Evolutionary conservation across 2,113 vertebrate species (phyloP), one percentile per base, ranked within the genome.

Genomic region (Murina feae): DNA sequence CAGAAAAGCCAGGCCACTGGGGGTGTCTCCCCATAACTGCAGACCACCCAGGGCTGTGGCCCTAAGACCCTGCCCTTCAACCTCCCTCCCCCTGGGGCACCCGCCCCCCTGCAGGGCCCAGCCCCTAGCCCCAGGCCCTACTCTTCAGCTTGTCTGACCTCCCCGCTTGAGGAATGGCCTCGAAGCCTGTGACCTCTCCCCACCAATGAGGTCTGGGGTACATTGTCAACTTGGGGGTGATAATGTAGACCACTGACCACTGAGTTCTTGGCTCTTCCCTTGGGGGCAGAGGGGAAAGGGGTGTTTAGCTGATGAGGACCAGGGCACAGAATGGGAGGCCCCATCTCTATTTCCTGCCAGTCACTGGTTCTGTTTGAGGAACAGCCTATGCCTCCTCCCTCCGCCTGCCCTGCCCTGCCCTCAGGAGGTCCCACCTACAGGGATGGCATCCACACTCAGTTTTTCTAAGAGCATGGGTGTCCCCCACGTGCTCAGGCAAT

Each of bases 401-500:
- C 44, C 9, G 39, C 12, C n/a, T 66, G 42, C 69, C 12, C n/a
- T 66, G 42, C 35, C 25, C 44, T 18, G 42, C 55, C 42, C 68
- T 65, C 6, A 11, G 35, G 28, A 23, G 9, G 35, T n/a, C 69
- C 44, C 4, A 0, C 44, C 58, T 23, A 12, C 20, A 42, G 14
- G 69, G 55, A 20, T 32, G 4, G 55, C 6, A 8, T 5, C 6
- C 69, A n/a, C 3, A 0, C 30, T 75, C 28, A 11, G 37, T 17
- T 47, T 42, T 55, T 32, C 32, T 14, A 0, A 8, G n/a, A 55
- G 32, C 25, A 42, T 35, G 17, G 44, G 0, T 9, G 0, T 2
- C 5, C 3, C 28, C 37, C 9, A 1, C 1, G 2, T 30, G 20
- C 49, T 80, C 47, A 44, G 75, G 30, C 13, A 17, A 5, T 55